Base-by-base conservation (phyloP, 2,113 vertebrate genomes). In the Ceuthmochares aereus region DNA sequence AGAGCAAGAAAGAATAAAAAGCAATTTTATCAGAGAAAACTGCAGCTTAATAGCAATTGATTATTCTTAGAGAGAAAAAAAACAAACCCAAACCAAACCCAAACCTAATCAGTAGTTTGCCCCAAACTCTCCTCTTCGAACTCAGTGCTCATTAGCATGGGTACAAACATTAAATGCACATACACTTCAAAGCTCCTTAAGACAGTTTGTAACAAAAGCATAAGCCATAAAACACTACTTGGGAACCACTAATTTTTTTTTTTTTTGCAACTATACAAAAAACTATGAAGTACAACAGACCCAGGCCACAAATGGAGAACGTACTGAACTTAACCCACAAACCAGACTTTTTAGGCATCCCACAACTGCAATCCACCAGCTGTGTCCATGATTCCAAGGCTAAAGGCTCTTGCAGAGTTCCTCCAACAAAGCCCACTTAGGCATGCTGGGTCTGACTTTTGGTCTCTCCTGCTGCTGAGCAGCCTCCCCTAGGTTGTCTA, bases 141-240 rank as follows among this genome's bases (percentile, higher is more conserved):
- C 20, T 64, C 26, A 10, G 42, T 19, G 14, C 36, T 69, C 25
- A 62, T 80, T 51, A 78, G 36, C 54, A 74, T 43, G 78, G 45
- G 56, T 45, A 89, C 47, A 62, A 68, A 56, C 40, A 84, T 78
- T 47, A 76, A 76, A 82, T 0, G 7, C 42, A 59, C 6, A 36
- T 19, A 79, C 21, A 62, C 45, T 79, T 89, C 91, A 96, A 92
- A 94, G 84, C 21, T 73, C 25, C 20, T 76, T 84, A 80, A 58
- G 45, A 73, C 49, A 66, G 43, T 69, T 73, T 21, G 14, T 64
- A 91, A 89, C 30, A 93, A 91, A 94, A 90, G 55, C 59, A 59
- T 45, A 87, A 89, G 30, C 67, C 72, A 73, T 87, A 93, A 94
- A 79, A n/a, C 58, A 64, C 64, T 91, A 66, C 59, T 82, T 5